Evolutionary conservation across 2,797 vertebrate species (phyloP).

Genomic region (Setipinna tenuifilis): DNA sequence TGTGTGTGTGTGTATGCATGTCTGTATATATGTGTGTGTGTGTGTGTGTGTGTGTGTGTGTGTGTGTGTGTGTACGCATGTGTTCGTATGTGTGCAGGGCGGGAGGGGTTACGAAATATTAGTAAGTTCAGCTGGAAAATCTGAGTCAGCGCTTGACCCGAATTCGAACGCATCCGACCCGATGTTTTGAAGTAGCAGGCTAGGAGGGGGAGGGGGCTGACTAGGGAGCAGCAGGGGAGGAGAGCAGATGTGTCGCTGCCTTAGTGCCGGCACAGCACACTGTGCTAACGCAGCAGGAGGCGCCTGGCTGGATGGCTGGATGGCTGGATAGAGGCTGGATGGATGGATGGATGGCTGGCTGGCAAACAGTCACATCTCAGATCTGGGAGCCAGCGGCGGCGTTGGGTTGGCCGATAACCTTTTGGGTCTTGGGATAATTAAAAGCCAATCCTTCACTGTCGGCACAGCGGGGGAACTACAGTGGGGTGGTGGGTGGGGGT

Average conservation of each 20-base stretch:
- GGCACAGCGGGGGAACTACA: background rate
- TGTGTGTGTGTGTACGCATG: no score
- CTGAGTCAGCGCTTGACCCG: background rate
- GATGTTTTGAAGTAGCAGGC: constrained; percentile 28
- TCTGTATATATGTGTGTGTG: no score
- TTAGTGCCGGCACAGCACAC: constrained; percentile 26
- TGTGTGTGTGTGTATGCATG: no score
- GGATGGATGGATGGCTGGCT: background rate
- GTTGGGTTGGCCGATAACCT: background rate
- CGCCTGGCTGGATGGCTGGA: background rate
- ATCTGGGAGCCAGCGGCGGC: background rate
- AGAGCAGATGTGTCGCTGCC: constrained; percentile 45
- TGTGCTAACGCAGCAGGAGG: background rate
- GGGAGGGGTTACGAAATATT: background rate
- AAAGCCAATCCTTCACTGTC: background rate
- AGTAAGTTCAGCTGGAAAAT: background rate
- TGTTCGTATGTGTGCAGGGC: no score
- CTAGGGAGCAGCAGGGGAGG: constrained; percentile 32
- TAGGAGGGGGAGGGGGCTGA: background rate
- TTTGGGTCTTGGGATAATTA: constrained; percentile 11
- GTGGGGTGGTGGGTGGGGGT: background rate
- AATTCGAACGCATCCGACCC: constrained; percentile 1
- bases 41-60: no score
- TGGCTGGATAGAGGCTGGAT: background rate
- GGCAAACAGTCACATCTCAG: constrained; percentile 7